These are phyloP conservation scores for Achroia grisella DNA, from an alignment of 1,140 invertebrate species.

Conservation along the genomic window DNA sequence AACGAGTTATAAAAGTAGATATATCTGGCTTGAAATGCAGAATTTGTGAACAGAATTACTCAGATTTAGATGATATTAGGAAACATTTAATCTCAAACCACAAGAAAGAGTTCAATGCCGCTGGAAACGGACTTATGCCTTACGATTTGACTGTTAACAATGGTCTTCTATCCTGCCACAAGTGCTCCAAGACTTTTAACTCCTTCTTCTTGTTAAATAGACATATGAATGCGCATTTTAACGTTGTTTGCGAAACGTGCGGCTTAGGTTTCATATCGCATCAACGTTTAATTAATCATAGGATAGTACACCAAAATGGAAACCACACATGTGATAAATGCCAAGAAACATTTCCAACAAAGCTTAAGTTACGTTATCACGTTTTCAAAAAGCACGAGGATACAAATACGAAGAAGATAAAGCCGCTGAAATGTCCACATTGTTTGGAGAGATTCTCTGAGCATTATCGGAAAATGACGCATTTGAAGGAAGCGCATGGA, in stretches of 20 bases:
- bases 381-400: slow-evolving; percentile 54
- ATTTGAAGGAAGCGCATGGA: slow-evolving; percentile 54
- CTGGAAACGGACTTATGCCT: slow-evolving; percentile 57
- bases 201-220: slow-evolving; percentile 57
- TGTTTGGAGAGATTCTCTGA: slow-evolving; percentile 59
- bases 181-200: slow-evolving; percentile 51
- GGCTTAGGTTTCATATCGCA: slow-evolving; percentile 64
- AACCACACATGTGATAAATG: slow-evolving; percentile 54
- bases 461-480: slow-evolving; percentile 61
- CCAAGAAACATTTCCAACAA: slow-evolving; percentile 49
- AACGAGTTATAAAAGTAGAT: slow-evolving; percentile 61
- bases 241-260: slow-evolving; percentile 63
- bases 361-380: slow-evolving; percentile 54
- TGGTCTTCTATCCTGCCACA: slow-evolving; percentile 49
- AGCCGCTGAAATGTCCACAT: slow-evolving; percentile 59
- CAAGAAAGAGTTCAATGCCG: slow-evolving; percentile 53
- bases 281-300: slow-evolving; percentile 55
- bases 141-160: slow-evolving; percentile 46
- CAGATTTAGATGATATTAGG: slow-evolving; percentile 49
- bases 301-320: slow-evolving; percentile 52
- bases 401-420: slow-evolving; percentile 41
- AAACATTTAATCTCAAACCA: slow-evolving; percentile 40
- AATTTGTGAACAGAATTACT: slow-evolving; percentile 48
- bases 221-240: slow-evolving; percentile 64
- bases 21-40: slow-evolving; percentile 52